A percentile compares a stretch with the other conserved stretches of the same genome.
Conservation (phyloP, 2,888 invertebrate species). For the Mimachlamys varia region DNA sequence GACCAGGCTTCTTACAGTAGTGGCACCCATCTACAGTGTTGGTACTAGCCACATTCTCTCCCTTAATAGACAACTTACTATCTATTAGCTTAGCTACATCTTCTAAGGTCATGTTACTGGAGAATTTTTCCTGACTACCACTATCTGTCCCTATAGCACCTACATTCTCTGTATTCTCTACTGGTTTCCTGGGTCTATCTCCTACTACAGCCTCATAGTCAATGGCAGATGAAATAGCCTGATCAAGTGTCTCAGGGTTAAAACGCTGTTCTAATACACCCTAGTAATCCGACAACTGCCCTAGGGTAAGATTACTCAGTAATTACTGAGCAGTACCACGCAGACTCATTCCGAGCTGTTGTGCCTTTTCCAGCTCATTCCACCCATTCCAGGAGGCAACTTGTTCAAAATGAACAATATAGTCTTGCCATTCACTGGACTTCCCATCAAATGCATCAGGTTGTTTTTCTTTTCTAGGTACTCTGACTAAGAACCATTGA, state of each 20-base stretch:
- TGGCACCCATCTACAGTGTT: too few relatives aligned
- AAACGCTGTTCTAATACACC: not conserved
- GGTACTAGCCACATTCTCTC: too few relatives aligned
- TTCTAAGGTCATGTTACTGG: too few relatives aligned
- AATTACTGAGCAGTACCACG: slow-evolving; percentile 38
- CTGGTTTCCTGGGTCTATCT: not conserved
- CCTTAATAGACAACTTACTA: too few relatives aligned
- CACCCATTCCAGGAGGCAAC: slow-evolving; percentile 41
- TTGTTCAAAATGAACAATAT: slow-evolving; percentile 41
- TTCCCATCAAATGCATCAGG: slow-evolving; percentile 35
- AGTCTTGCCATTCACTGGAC: slow-evolving; percentile 40
- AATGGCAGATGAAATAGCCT: slow-evolving; percentile 26
- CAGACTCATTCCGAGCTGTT: slow-evolving; percentile 38
- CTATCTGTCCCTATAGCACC: too few relatives aligned
- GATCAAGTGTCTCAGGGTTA: slow-evolving; percentile 32
- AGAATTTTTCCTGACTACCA: too few relatives aligned
- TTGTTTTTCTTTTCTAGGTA: not conserved
- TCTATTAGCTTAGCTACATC: too few relatives aligned
- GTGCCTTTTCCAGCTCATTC: slow-evolving; percentile 10
- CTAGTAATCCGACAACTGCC: slow-evolving; percentile 7
- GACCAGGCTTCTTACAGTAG: too few relatives aligned
- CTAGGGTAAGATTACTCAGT: slow-evolving; percentile 20
- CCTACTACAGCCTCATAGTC: slow-evolving; percentile 42
- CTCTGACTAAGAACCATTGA: not conserved
- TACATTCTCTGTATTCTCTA: too few relatives aligned